Evolutionary conservation across 2,888 invertebrate genomes (phyloP).

Genomic region (Tiphia femorata): DNA sequence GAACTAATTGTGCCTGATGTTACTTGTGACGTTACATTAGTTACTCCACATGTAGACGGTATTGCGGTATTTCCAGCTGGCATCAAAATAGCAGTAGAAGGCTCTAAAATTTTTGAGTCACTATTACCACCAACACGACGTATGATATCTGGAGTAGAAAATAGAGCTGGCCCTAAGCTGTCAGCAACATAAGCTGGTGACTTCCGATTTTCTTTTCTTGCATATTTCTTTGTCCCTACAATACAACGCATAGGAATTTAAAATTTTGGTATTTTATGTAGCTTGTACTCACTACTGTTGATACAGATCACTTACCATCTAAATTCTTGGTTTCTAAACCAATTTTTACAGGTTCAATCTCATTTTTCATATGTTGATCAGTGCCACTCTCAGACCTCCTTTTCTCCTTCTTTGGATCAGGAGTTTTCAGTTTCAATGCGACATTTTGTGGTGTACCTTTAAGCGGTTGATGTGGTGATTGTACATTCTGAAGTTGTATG

Average conservation of each 20-base stretch:
- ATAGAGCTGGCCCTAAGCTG: slow-evolving; percentile 74
- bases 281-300: too few relatives aligned
- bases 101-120: slow-evolving; percentile 66
- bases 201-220: slow-evolving; percentile 71
- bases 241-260: slow-evolving; percentile 5
- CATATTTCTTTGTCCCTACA: slow-evolving; percentile 57
- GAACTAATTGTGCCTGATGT: too few relatives aligned
- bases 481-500: slow-evolving; percentile 14
- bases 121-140: slow-evolving; percentile 75
- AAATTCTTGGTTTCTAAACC: neutral
- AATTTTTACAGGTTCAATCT: slow-evolving; percentile 33
- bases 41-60: slow-evolving; percentile 43
- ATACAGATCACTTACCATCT: neutral
- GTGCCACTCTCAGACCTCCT: slow-evolving; percentile 47
- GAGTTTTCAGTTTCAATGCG: slow-evolving; percentile 57
- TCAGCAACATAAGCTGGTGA: slow-evolving; percentile 74
- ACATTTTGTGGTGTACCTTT: slow-evolving; percentile 4
- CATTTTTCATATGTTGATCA: slow-evolving; percentile 37
- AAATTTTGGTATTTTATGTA: too few relatives aligned
- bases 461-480: slow-evolving; percentile 29
- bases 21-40: slow-evolving; percentile 7
- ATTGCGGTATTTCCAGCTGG: too few relatives aligned
- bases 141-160: slow-evolving; percentile 85
- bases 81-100: slow-evolving; percentile 49
- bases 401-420: slow-evolving; percentile 60